A percentile compares a stretch with the other conserved stretches of the same genome.
These are phyloP conservation scores for Drosophila sechellia DNA, from an alignment of 1,140 invertebrate species.

Conservation along the genomic window DNA sequence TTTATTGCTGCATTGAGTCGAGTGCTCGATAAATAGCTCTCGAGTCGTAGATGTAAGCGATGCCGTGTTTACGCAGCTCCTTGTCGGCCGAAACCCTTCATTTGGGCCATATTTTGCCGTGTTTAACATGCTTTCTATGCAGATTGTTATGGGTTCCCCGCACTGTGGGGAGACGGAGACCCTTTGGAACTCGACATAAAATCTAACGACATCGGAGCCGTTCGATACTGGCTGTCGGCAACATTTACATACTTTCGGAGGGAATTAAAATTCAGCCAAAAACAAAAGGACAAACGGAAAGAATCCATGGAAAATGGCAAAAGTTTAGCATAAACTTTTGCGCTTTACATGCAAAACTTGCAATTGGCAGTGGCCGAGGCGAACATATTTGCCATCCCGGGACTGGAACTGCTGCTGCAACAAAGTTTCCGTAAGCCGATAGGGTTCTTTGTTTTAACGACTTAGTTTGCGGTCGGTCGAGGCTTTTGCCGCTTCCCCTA, in stretches of 20 bases:
- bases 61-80: constrained; percentile 61
- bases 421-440: constrained; percentile 72
- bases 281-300: constrained; percentile 36
- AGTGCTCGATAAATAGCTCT: constrained; percentile 76
- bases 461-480: constrained; percentile 68
- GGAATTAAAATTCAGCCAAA: constrained; percentile 71
- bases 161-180: constrained; percentile 22
- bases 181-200: constrained; percentile 43
- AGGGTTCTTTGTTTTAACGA: constrained; percentile 78
- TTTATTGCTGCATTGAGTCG: constrained; percentile 46
- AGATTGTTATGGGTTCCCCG: constrained; percentile 24
- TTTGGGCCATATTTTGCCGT: constrained; percentile 44
- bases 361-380: constrained; percentile 67
- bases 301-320: constrained; percentile 60
- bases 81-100: constrained; percentile 26
- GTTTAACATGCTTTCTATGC: constrained; percentile 55
- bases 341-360: constrained; percentile 78
- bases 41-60: constrained; percentile 47
- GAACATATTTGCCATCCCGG: constrained; percentile 44
- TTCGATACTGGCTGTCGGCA: constrained; percentile 68
- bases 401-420: constrained; percentile 37
- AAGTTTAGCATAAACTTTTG: constrained; percentile 80
- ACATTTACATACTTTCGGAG: constrained; percentile 69
- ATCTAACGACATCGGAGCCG: constrained; percentile 69
- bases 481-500: constrained; percentile 8